Conservation (phyloP, 2,888 invertebrate genomes). For the Melanostoma mellinum region DNA sequence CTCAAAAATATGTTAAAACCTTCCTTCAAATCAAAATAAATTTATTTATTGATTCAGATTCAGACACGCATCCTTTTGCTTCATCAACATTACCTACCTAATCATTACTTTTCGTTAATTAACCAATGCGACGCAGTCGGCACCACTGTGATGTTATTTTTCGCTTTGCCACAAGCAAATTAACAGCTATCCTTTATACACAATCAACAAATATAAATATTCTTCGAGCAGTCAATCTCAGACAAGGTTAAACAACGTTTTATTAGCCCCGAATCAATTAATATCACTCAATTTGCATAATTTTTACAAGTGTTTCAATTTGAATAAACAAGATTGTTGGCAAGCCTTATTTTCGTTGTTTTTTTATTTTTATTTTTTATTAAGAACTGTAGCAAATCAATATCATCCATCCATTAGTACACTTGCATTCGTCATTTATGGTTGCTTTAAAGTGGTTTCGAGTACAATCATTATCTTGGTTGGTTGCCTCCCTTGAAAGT, state of each 20-base stretch:
- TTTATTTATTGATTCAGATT: too few relatives aligned
- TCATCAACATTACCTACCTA: too few relatives aligned
- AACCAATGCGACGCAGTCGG: too few relatives aligned
- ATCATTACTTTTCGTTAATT: too few relatives aligned
- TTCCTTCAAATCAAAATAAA: too few relatives aligned
- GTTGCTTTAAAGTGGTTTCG: slow-evolving; percentile 30
- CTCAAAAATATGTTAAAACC: too few relatives aligned
- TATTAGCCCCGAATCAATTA: slow-evolving; percentile 20
- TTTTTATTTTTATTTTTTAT: background rate
- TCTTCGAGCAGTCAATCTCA: background rate
- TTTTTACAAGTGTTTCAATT: slow-evolving; percentile 39
- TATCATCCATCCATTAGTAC: slow-evolving; percentile 9
- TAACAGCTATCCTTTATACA: background rate
- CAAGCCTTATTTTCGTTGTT: background rate
- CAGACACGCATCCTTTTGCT: too few relatives aligned
- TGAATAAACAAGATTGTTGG: slow-evolving; percentile 11
- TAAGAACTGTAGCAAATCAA: background rate
- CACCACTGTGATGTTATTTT: too few relatives aligned
- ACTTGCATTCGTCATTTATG: slow-evolving; percentile 24
- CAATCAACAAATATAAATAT: background rate
- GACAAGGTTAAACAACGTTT: slow-evolving; percentile 23
- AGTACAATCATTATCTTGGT: slow-evolving; percentile 28
- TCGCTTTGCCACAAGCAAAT: too few relatives aligned
- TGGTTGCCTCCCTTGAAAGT: slow-evolving; percentile 20
- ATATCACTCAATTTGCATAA: slow-evolving; percentile 35